These are phyloP conservation scores for Zaprionus kolodkinae DNA, from an alignment of 1,140 invertebrate genomes.

Conservation along the genomic window DNA sequence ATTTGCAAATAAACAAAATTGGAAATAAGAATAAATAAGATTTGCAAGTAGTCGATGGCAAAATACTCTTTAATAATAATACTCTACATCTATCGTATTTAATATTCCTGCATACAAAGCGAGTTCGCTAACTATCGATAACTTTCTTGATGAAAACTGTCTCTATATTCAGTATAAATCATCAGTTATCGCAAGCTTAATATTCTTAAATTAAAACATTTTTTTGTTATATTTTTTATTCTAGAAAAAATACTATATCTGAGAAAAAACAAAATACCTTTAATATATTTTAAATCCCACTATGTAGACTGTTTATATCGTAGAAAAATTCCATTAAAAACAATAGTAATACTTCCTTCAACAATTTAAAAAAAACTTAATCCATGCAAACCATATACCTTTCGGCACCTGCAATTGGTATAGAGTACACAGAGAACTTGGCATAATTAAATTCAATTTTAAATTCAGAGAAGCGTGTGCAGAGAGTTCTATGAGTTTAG, in stretches of 20 bases:
- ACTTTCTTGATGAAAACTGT: no score
- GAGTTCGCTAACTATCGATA: no score
- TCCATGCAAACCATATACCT: background rate
- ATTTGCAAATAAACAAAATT: slow-evolving; percentile 33
- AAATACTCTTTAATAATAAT: slow-evolving; percentile 14
- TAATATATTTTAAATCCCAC: no score
- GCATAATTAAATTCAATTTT: slow-evolving; percentile 26
- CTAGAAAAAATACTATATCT: no score
- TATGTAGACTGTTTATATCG: no score
- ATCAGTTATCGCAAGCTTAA: background rate
- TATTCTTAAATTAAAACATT: no score
- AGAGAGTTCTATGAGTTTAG: background rate
- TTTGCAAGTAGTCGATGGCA: background rate
- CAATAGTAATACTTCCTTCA: no score
- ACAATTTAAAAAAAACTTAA: no score
- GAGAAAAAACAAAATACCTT: no score
- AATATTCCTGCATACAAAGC: background rate
- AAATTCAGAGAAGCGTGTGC: slow-evolving; percentile 16
- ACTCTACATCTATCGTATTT: background rate
- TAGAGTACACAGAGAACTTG: slow-evolving; percentile 11
- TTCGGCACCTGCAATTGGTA: background rate
- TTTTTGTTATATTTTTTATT: no score
- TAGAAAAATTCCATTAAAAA: no score
- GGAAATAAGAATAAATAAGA: background rate
- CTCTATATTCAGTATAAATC: no score